Percentiles rank a stretch among this genome's conserved stretches.
Evolutionary conservation across 2,113 vertebrate species (phyloP).

Genomic region (Leucopsar rothschildi): DNA sequence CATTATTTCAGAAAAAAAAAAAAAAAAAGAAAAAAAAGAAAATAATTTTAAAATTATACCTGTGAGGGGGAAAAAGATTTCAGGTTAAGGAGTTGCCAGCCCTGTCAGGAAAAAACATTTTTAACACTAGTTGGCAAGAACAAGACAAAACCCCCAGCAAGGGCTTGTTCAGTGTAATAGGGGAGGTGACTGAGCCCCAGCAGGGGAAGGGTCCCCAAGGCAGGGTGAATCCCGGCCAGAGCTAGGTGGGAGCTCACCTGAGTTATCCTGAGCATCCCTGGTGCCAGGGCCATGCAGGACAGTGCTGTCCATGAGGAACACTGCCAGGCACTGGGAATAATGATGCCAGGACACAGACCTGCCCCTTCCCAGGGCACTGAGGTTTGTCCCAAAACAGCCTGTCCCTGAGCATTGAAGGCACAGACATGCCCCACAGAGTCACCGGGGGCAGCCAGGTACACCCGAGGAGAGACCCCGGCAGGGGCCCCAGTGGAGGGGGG

Average conservation of each 20-base stretch:
- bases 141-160: neutral
- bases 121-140: too few relatives aligned
- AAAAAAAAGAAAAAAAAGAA: neutral
- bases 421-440: fast-evolving
- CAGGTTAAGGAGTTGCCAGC: neutral
- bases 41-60: neutral
- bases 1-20: neutral
- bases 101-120: neutral
- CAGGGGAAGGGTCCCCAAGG: neutral
- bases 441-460: fast-evolving
- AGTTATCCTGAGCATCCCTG: neutral
- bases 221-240: neutral
- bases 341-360: neutral
- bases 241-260: neutral
- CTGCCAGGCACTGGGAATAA: neutral
- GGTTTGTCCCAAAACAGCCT: neutral
- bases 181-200: neutral
- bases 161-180: fast-evolving
- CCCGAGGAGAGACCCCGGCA: neutral
- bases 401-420: fast-evolving
- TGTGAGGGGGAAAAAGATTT: neutral
- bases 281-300: neutral
- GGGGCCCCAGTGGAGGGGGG: fast-evolving
- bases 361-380: neutral
- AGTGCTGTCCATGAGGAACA: fast-evolving